Evolutionary conservation across 2,888 invertebrate species (phyloP), one percentile per base, ranked within the genome.

Genomic region (Cylindroiulus punctatus): DNA sequence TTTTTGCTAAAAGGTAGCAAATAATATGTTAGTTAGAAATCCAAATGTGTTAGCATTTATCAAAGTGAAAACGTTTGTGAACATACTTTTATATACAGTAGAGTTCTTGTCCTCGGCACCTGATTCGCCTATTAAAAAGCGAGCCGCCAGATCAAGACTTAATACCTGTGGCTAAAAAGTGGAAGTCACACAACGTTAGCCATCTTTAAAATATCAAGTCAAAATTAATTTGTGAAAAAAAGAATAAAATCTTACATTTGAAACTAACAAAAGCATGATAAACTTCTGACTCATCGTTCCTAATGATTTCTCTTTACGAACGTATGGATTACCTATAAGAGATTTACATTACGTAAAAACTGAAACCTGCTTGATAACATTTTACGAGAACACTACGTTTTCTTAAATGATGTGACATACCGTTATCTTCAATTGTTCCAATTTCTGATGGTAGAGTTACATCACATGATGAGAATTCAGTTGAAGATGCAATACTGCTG

Each of bases 271-370:
- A 84, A 94, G 91, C 94, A 94, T 94, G 7, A 94, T 91, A 90
- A 94, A 94, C 90, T 94, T 94, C 89, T 94, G 94, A 88, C 94
- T 94, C 91, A 94, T 92, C 8, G 94, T 93, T 86, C 94, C 94
- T 47, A 94, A 91, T 82, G 94, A 94, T 89, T 94, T 94, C 89
- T 94, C 94, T 22, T 26, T 87, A 32, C 44, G 87, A 57, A 57
- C 10, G 57, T 1, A 57, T 10, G 22, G 57, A 57, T n/a, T 57
- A 22, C 57, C 57, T 57, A 30, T 7, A 82, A 8, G 26, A 30
- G 30, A 40, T n/a, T 32, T 14, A 81, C 17, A 4, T 12, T n/a
- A 32, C 17, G 0, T n/a, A 32, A 32, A 30, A 30, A 81, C 14
- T 81, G 22, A 76, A 81, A n/a, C 12, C 57, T 22, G n/a, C 22